These are phyloP conservation scores for Drosophila fungiperda DNA, from an alignment of 2,888 invertebrate species.

Conservation along the genomic window DNA sequence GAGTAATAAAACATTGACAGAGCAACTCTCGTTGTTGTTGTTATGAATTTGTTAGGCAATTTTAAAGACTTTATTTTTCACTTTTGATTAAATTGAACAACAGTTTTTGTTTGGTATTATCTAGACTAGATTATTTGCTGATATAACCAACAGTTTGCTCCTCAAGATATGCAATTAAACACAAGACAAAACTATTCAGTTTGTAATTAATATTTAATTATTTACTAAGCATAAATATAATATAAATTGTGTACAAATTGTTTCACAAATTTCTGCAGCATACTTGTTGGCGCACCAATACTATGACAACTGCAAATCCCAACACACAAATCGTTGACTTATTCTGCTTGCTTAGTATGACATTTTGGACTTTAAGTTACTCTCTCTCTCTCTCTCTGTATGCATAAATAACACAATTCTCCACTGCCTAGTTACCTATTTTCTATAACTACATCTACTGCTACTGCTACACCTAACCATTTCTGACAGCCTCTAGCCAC, in stretches of 20 bases:
- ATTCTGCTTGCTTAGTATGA: background rate
- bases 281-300: constrained; percentile 10
- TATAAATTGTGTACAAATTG: too few relatives aligned
- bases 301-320: background rate
- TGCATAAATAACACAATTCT: constrained; percentile 18
- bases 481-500: constrained; percentile 20
- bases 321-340: constrained; percentile 9
- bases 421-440: constrained; percentile 52
- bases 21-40: background rate
- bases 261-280: background rate
- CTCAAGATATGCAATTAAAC: background rate
- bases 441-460: constrained; percentile 10
- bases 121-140: background rate
- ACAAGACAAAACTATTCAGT: background rate
- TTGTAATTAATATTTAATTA: background rate
- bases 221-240: background rate
- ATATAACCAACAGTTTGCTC: background rate
- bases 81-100: background rate
- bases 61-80: background rate
- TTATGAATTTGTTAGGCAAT: background rate
- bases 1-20: constrained; percentile 21
- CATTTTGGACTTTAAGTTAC: constrained; percentile 15
- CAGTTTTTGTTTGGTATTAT: background rate
- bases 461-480: constrained; percentile 21
- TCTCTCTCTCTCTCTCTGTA: background rate